phyloP scores from a whole-genome alignment of 2,888 invertebrate genomes.

The Omphaloscelis lunosa region DNA sequence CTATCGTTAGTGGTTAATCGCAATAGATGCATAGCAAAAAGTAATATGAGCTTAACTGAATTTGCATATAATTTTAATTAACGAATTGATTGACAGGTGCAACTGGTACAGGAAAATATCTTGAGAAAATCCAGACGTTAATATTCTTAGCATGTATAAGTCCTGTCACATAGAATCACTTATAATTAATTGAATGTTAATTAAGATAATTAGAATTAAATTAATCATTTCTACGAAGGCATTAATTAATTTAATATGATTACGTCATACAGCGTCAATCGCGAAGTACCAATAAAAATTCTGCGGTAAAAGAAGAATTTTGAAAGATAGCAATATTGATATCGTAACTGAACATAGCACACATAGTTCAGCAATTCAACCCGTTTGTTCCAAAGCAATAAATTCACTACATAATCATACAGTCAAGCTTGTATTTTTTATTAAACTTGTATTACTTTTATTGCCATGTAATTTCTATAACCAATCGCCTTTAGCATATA shows the following conservation, averaged over 20 bases:
- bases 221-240: constrained; percentile 38
- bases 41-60: background rate
- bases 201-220: constrained; percentile 35
- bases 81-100: constrained; percentile 43
- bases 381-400: constrained; percentile 40
- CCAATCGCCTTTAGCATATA: constrained; percentile 49
- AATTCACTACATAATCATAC: constrained; percentile 55
- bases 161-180: constrained; percentile 40
- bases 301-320: background rate
- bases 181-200: constrained; percentile 48
- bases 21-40: constrained; percentile 1
- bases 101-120: constrained; percentile 37
- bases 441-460: constrained; percentile 49
- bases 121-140: constrained; percentile 43
- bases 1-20: constrained; percentile 8
- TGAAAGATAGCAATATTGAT: background rate
- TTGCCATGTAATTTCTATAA: constrained; percentile 53
- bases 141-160: constrained; percentile 40
- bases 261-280: background rate
- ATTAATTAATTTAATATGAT: constrained; percentile 14
- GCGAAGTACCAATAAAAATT: background rate
- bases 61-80: constrained; percentile 36
- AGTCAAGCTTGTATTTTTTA: constrained; percentile 34
- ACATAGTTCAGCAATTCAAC: constrained; percentile 6
- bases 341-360: background rate